A percentile compares a stretch with the other conserved stretches of the same genome.
These are phyloP conservation scores for Aphelocoma coerulescens DNA, from an alignment of 2,113 vertebrate species.

Conservation along the genomic window DNA sequence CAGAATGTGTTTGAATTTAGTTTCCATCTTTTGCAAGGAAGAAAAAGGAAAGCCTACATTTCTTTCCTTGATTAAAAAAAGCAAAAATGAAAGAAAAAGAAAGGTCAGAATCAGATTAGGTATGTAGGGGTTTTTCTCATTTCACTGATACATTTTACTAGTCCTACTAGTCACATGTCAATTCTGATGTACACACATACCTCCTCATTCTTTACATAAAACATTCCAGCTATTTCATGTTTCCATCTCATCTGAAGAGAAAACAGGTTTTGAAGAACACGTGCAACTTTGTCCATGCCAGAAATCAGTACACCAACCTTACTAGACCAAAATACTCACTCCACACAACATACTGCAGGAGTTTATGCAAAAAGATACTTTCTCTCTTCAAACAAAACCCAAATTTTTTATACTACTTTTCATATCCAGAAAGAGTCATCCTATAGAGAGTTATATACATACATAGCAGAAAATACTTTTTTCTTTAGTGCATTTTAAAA, in stretches of 20 bases:
- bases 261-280: neutral
- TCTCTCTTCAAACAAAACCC: neutral
- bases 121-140: neutral
- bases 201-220: neutral
- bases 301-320: neutral
- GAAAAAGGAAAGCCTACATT: neutral
- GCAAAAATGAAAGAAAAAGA: too few species aligned
- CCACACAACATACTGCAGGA: neutral
- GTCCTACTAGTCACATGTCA: fast-evolving
- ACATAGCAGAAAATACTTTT: neutral
- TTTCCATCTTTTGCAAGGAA: neutral
- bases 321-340: neutral
- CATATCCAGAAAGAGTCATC: neutral
- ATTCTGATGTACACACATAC: neutral
- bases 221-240: neutral
- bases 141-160: neutral
- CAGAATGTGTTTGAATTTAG: neutral
- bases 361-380: neutral
- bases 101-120: too few species aligned
- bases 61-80: neutral
- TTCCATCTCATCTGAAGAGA: neutral
- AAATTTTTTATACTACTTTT: neutral
- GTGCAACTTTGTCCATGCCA: neutral
- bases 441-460: neutral
- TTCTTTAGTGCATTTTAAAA: neutral